Evolutionary conservation across 2,888 invertebrate species (phyloP), one percentile per base, ranked within the genome.

Genomic region (Norana najaformis): DNA sequence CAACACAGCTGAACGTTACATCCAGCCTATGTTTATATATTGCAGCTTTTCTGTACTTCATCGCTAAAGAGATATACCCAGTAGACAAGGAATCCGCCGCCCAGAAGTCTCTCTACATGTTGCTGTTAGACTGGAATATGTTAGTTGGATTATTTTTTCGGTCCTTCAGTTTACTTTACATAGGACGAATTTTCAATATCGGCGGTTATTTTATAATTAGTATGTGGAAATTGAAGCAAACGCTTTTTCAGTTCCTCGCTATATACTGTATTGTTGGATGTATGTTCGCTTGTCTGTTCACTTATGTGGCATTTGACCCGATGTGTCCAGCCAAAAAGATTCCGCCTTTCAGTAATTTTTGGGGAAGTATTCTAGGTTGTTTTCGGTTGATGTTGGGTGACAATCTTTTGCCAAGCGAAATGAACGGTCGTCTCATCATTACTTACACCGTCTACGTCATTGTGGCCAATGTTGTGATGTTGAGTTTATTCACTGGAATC

Each of bases 371-470:
- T 18, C 85, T n/a, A 37, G 35, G 36, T 37, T 35, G n/a, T 85
- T 85, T 85, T 14, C 85, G 85, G 18, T 20, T 85, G 85, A 85
- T 85, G 85, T 11, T 85, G 36, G 85, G 85, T 37, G 85, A 85
- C n/a, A 85, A 23, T 23, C 20, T 85, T 37, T 23, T 85, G 85
- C 85, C 85, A 18, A 37, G 36, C 85, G 37, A 35, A 37, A 85
- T 85, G 85, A 37, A 23, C 14, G 37, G 34, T 37, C 18, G 23
- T 5, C 85, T 85, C 20, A 16, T 34, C 85, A 35, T 85, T 37
- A 37, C 37, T 23, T 85, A 85, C 36, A 23, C 18, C 36, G 85
- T 85, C 36, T 85, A 23, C 36, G 35, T 36, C 0, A 85, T 85
- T 85, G 85, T 85, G 36, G 85, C 85, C 85, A 37, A 5, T 37